phyloP scores from a whole-genome alignment of 2,888 invertebrate genomes.

The Dicyrtomina minuta region DNA sequence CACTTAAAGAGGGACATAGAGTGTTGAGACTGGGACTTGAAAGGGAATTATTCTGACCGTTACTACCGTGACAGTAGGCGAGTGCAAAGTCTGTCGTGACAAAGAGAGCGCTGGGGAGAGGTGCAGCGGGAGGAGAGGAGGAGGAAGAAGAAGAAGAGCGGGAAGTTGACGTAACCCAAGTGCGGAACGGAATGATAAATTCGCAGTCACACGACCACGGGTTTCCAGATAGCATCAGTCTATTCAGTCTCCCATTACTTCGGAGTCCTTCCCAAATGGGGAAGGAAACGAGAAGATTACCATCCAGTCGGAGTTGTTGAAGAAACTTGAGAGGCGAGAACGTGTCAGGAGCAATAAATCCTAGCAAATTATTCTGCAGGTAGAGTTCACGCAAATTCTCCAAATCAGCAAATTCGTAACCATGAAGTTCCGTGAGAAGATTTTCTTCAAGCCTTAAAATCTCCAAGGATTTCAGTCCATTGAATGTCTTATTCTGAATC shows the following conservation, averaged over 20 bases:
- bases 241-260: constrained; percentile 69
- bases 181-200: constrained; percentile 75
- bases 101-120: too few species aligned
- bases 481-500: constrained; percentile 79
- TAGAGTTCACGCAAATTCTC: constrained; percentile 71
- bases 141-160: too few species aligned
- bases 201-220: constrained; percentile 83
- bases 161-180: constrained; percentile 63
- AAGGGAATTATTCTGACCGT: too few species aligned
- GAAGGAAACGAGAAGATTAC: constrained; percentile 76
- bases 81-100: constrained; percentile 29
- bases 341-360: constrained; percentile 69
- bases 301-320: constrained; percentile 76
- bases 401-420: constrained; percentile 77
- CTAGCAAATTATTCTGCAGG: constrained; percentile 72
- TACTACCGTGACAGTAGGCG: background rate
- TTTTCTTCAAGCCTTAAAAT: constrained; percentile 75
- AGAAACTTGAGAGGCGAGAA: constrained; percentile 72
- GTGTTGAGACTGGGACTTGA: too few species aligned
- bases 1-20: too few species aligned
- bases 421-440: constrained; percentile 67
- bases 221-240: constrained; percentile 66
- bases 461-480: constrained; percentile 74
- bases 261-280: constrained; percentile 72
- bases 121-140: too few species aligned